Evolutionary conservation across 1,140 invertebrate genomes (phyloP).

Genomic region (Latrodectus geometricus): DNA sequence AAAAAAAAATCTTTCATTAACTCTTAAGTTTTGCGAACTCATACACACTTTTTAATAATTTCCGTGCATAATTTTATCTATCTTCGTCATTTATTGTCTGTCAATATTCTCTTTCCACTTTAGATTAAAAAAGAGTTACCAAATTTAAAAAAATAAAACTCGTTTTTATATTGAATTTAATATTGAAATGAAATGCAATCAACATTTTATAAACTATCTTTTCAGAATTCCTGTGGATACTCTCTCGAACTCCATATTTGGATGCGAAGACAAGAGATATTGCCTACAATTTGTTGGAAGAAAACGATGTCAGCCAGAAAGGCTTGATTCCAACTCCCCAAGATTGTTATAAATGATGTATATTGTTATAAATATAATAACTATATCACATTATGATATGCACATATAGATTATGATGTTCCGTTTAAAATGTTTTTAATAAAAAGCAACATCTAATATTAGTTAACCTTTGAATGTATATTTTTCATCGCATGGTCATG

Average conservation of each 20-base stretch:
- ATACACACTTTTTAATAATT: no score
- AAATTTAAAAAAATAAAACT: not conserved
- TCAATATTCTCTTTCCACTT: not conserved
- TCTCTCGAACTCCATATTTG: not conserved
- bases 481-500: no score
- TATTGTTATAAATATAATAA: no score
- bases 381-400: no score
- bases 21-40: no score
- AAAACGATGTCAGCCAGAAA: not conserved
- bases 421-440: no score
- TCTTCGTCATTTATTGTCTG: not conserved
- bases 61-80: no score
- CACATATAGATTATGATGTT: no score
- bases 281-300: not conserved
- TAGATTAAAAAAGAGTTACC: not conserved
- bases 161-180: not conserved
- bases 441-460: no score
- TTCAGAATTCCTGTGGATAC: not conserved
- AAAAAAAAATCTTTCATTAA: no score
- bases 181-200: not conserved
- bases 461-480: no score
- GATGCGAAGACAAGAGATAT: not conserved
- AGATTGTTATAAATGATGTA: not conserved
- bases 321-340: not conserved
- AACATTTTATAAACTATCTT: not conserved